A percentile compares a stretch with the other conserved stretches of the same genome.
These are phyloP conservation scores for Sphinx pinastri DNA, from an alignment of 2,888 invertebrate species.

Conservation along the genomic window DNA sequence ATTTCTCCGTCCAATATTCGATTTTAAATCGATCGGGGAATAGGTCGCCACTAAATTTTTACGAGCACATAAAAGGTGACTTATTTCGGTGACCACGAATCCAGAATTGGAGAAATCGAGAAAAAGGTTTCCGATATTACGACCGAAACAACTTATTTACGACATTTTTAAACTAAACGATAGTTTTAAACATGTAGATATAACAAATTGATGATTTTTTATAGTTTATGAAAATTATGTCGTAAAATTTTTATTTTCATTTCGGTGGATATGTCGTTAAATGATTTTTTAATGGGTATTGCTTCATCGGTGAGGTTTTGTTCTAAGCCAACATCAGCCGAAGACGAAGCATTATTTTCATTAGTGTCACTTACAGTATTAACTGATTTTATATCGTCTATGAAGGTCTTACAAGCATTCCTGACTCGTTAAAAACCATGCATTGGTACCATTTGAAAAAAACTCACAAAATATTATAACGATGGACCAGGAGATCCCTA, in stretches of 20 bases:
- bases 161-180: slow-evolving; percentile 73
- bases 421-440: no score
- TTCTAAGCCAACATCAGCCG: background rate
- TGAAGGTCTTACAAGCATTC: no score
- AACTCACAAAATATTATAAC: no score
- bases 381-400: no score
- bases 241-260: slow-evolving; percentile 48
- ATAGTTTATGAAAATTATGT: slow-evolving; percentile 59
- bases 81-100: slow-evolving; percentile 68
- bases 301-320: slow-evolving; percentile 1
- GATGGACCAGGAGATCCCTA: no score
- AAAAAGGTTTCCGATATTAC: slow-evolving; percentile 71
- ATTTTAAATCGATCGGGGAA: slow-evolving; percentile 22
- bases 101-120: slow-evolving; percentile 44
- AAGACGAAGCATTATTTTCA: no score
- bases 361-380: no score
- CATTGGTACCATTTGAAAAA: no score
- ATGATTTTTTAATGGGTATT: slow-evolving; percentile 21
- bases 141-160: slow-evolving; percentile 79
- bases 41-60: slow-evolving; percentile 73
- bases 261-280: slow-evolving; percentile 17
- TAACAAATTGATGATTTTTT: slow-evolving; percentile 51
- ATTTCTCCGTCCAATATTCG: slow-evolving; percentile 27
- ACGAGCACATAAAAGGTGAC: slow-evolving; percentile 78
- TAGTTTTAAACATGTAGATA: slow-evolving; percentile 53